These are phyloP conservation scores for Tauraco hartlaubi DNA, from an alignment of 2,797 vertebrate species.

Conservation along the genomic window DNA sequence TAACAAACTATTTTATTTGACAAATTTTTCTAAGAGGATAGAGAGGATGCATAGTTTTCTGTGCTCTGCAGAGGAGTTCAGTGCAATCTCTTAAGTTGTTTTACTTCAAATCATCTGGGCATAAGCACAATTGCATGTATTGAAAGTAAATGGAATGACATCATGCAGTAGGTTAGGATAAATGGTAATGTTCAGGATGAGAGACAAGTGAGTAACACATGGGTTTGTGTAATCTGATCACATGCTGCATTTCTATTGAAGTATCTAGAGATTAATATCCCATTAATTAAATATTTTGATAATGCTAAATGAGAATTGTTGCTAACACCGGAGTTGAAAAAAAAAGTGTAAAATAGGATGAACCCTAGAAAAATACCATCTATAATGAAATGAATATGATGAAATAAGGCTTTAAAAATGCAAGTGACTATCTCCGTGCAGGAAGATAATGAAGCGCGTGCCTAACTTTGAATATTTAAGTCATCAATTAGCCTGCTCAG, in stretches of 20 bases:
- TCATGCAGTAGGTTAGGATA: neutral
- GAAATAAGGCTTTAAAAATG: neutral
- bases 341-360: neutral
- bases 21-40: neutral
- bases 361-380: neutral
- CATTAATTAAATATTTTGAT: neutral
- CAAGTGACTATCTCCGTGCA: neutral
- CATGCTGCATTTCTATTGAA: neutral
- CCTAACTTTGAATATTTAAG: neutral
- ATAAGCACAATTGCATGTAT: neutral
- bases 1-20: neutral
- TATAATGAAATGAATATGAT: neutral
- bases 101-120: neutral
- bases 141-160: neutral
- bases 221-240: neutral
- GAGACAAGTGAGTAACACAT: neutral
- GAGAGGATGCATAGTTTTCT: neutral
- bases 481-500: neutral
- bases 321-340: neutral
- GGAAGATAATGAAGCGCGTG: neutral
- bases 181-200: neutral
- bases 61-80: neutral
- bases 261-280: neutral
- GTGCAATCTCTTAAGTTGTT: neutral
- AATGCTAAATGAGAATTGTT: neutral